These are phyloP conservation scores for Cotesia congregata DNA, from an alignment of 2,888 invertebrate species.

Conservation along the genomic window DNA sequence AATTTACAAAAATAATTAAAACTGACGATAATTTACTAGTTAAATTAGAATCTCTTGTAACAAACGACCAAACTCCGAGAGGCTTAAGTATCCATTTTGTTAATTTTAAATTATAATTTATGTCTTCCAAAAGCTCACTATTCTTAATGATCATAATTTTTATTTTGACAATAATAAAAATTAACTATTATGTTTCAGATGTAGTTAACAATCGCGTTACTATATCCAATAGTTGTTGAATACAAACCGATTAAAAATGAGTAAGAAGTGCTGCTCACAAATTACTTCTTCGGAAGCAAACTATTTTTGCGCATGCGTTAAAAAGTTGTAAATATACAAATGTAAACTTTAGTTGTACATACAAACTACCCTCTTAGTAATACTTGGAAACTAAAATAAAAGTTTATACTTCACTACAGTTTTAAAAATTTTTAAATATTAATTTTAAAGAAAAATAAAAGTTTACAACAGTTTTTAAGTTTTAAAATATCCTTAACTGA, in stretches of 20 bases:
- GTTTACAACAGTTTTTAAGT: too few relatives aligned
- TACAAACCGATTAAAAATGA: background rate
- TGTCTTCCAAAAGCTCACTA: constrained; percentile 23
- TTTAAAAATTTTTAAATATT: background rate
- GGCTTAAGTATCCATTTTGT: constrained; percentile 39
- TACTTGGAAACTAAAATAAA: background rate
- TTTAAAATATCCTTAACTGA: too few relatives aligned
- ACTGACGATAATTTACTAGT: constrained; percentile 23
- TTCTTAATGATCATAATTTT: background rate
- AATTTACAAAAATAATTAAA: constrained; percentile 32
- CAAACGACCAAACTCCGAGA: constrained; percentile 46
- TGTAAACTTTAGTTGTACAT: background rate
- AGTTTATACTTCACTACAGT: background rate
- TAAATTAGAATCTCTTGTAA: constrained; percentile 25
- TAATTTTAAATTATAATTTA: constrained; percentile 38
- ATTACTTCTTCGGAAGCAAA: background rate
- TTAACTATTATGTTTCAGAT: too few relatives aligned
- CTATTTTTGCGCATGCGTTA: background rate
- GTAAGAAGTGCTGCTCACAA: background rate
- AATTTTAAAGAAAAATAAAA: background rate
- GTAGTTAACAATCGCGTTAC: background rate
- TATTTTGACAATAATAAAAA: too few relatives aligned
- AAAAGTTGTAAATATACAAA: background rate
- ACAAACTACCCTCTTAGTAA: background rate
- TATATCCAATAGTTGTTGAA: background rate